Base-by-base conservation (phyloP, 1,140 invertebrate genomes). In the Doryteuthis pealeii region DNA sequence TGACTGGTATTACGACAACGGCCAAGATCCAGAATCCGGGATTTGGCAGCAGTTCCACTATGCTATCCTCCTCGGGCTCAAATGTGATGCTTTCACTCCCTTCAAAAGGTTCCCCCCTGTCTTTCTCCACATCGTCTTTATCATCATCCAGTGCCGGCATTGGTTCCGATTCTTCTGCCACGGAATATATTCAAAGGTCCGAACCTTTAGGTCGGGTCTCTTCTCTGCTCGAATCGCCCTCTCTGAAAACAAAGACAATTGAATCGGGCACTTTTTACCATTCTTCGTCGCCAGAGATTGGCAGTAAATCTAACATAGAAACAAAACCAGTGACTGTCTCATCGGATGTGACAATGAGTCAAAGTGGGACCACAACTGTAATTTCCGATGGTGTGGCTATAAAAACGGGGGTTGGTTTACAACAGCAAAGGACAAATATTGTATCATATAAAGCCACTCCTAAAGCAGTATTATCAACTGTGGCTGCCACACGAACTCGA, bases 401-500 rank as follows among this genome's bases (percentile, higher is more conserved):
- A 62, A 22, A 28, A 62, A 18, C 18, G 18, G n/a, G 30, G 28
- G n/a, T 69, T 49, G 6, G 31, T 33, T 30, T 69, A 30, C 12
- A 35, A 30, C 49, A 65, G 54, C 32, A 28, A 49, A 28, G n/a
- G 22, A 30, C 30, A 26, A 68, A 62, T 28, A 74, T 70, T 49
- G 72, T 79, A 28, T 82, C 82, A 4, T 82, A 81, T 62, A 78
- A 79, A 12, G 65, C 82, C 4, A 83, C 80, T 67, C 62, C 82
- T n/a, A 85, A 85, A 76, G 76, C 81, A 69, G 5, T 62, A 0
- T 68, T 83, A 26, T 76, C 80, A 28, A 82, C 82, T 12, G 69
- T 82, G 0, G 79, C 84, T 14, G 77, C 83, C 22, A 85, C 84
- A 6, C 75, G 85, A 35, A 86, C 85, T 33, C 77, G 85, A 32